Evolutionary conservation across 1,140 invertebrate species (phyloP), one percentile per base, ranked within the genome.

Genomic region (Panagrolaimus sp.): DNA sequence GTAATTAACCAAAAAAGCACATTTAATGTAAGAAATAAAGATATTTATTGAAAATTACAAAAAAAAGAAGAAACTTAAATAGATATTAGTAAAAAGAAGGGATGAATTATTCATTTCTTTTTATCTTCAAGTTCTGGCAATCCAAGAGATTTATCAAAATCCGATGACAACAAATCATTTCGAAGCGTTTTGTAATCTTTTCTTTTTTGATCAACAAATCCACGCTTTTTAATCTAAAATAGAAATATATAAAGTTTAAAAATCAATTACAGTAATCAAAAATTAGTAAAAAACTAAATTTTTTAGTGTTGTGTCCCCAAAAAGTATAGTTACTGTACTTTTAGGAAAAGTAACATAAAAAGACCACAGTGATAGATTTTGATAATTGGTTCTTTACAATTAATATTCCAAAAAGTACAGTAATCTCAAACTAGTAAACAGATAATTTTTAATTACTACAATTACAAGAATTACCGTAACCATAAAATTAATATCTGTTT

Each of bases 131-230:
- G 52, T 12, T 58, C 28, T 12, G 52, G 52, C 5, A 58, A 58
- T 12, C 52, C 52, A 12, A 58, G 52, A 12, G 52, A 58, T 58
- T 58, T 58, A 28, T 58, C 52, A 21, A 58, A 58, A 14, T 58
- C 52, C 3, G 21, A 26, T 26, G 52, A 58, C 1, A 28, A n/a
- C 1, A 58, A 12, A 58, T 58, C 52, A 21, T 58, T 21, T 21
- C 52, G 52, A 21, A 58, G 14, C 17, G 52, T 58, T 58, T 58
- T 58, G 52, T 58, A 58, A 17, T 58, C 52, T 17, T 58, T 58
- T 21, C 52, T 21, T 17, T 58, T 58, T 58, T 58, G 52, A 28
- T 58, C 52, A 12, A 58, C 52, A 12, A n/a, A n/a, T 21, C 52
- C 52, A 28, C 17, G 15, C 28, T 58, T 58, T 17, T 58, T 58